Base-by-base conservation (phyloP, 37 sponge, comb jelly and placozoan genomes). In the Halichondria panicea region DNA sequence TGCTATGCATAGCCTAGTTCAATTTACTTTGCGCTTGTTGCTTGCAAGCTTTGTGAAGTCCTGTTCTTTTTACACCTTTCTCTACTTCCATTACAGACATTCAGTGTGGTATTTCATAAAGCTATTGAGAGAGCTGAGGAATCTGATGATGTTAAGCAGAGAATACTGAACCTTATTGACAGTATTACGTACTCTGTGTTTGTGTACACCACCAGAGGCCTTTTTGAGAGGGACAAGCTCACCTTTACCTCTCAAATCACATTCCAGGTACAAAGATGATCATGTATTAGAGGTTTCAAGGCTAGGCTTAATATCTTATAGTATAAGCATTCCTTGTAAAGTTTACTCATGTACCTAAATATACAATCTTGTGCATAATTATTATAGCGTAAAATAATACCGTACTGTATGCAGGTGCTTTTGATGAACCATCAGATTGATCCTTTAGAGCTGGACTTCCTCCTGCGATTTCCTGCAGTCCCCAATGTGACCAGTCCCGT, bases 81-180 rank as follows among this genome's bases (percentile, higher is more conserved):
- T 61, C 5, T 24, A 35, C 4, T 43, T 36, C 38, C 41, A 27
- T 61, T n/a, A 21, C 44, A 89, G 88, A 96, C 99, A 6, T 98
- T 98, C 82, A 98, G 92, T 64, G 99, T 95, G 41, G 96, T 98
- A 55, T 98, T 98, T 73, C 87, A 94, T 77, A 95, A 92, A 44
- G 97, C 99, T 69, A 94, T 98, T 59, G 91, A 98, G 28, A 72
- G 83, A 53, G 96, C 99, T 53, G 89, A 81, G 30, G n/a, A 69
- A 2, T 68, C 88, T 45, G 78, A 84, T 59, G 95, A 93, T 40
- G 85, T 98, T 31, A 98, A 95, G 62, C 65, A 84, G 66, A 70
- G 99, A 31, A 96, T 98, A 4, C 69, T 83, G 28, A 92, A 89
- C 62, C 84, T 98, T 45, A 98, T 98, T 60, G 96, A 98, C 55